These are phyloP conservation scores for Pygoscelis antarcticus DNA, from an alignment of 2,113 vertebrate species.

Conservation along the genomic window DNA sequence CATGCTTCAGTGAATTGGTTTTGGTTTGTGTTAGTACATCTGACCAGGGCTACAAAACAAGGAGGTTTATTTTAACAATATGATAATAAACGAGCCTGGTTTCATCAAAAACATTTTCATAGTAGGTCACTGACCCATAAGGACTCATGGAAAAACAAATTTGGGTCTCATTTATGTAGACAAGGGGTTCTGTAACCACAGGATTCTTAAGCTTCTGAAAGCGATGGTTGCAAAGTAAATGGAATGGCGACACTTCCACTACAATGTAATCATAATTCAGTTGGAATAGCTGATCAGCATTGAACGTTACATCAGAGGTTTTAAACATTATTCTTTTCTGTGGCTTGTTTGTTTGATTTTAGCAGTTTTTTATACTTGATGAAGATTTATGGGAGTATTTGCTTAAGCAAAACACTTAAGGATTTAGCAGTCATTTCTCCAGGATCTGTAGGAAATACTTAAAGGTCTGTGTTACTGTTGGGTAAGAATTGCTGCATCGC, in stretches of 20 bases:
- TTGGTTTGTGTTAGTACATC: constrained; percentile 54
- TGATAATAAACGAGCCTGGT: constrained; percentile 56
- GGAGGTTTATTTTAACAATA: constrained; percentile 63
- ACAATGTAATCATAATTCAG: neutral
- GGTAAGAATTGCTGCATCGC: neutral
- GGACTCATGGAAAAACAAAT: constrained; percentile 60
- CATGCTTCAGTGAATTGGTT: constrained; percentile 38
- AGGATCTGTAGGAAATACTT: constrained; percentile 27
- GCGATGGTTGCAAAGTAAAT: neutral
- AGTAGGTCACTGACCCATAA: constrained; percentile 57
- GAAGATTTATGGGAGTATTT: constrained; percentile 30
- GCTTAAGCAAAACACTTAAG: neutral
- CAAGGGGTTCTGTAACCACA: constrained; percentile 41
- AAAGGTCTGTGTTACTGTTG: constrained; percentile 17
- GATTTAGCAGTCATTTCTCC: constrained; percentile 11
- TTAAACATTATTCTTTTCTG: neutral
- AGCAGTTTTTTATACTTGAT: neutral
- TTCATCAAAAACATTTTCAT: constrained; percentile 64
- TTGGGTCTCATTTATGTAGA: constrained; percentile 45
- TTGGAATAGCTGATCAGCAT: neutral
- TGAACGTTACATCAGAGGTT: neutral
- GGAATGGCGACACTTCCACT: neutral
- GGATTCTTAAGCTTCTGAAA: constrained; percentile 13
- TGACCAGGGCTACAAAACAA: constrained; percentile 42
- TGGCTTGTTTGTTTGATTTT: constrained; percentile 31